Evolutionary conservation across 2,888 invertebrate genomes (phyloP), one percentile per base, ranked within the genome.

Genomic region (Lycaena phlaeas): DNA sequence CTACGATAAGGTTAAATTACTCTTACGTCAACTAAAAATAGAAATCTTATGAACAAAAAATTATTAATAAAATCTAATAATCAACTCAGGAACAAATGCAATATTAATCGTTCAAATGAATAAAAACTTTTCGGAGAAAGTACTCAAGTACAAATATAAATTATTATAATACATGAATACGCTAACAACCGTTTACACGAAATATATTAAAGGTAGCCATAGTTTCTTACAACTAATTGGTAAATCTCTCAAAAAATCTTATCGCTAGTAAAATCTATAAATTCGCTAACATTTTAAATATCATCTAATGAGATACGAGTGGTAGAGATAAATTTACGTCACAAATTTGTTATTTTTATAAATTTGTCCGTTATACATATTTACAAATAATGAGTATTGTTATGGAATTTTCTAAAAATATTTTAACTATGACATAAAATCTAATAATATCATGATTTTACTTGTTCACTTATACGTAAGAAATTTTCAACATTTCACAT

Each of bases 51-150:
- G 57, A 72, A 69, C 64, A 61, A 72, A 56, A 69, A 68, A 69
- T 68, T 70, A 69, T 68, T 59, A 62, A 79, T 81, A 82, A 79
- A 81, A 79, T 79, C 76, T 81, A 81, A 72, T 68, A 75, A 71
- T 78, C 77, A 82, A 78, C 74, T 82, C 84, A 84, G 84, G 84
- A 84, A 84, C 84, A 82, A 84, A 84, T 84, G 84, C 84, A 84
- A 78, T 81, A 81, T 75, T 69, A 81, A 78, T 81, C 75, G 65
- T 76, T 78, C 71, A 70, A 74, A 75, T 73, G 64, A 68, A 73
- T 69, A 70, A 68, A 71, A 52, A 52, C 63, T 61, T 47, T 76
- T 76, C 74, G 61, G 61, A 68, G 75, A 64, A 70, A 66, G 67
- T 74, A 66, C 64, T 68, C 62, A 70, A 64, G 65, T 67, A 69